phyloP scores from a whole-genome alignment of 2,113 vertebrate species.

The Corythornis cristatus region DNA sequence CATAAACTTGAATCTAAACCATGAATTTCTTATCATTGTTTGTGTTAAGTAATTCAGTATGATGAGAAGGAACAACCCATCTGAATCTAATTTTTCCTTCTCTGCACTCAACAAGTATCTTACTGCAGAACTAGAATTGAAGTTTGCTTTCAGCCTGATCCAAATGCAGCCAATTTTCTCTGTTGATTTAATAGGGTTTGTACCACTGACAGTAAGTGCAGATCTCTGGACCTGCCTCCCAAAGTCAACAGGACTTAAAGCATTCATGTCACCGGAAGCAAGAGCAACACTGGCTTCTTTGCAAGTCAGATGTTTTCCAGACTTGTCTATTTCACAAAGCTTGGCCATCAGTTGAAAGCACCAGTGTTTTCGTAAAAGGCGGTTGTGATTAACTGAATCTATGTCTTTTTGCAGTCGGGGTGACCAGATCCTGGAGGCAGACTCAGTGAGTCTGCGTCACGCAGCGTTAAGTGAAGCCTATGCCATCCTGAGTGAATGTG shows the following conservation, averaged over 20 bases:
- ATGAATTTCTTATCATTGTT: slow-evolving; percentile 52
- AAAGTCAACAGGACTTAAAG: neutral
- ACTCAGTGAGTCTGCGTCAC: slow-evolving; percentile 89
- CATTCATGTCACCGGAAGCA: neutral
- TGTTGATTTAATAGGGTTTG: neutral
- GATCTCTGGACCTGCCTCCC: neutral
- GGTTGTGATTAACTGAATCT: neutral
- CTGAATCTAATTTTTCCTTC: slow-evolving; percentile 10
- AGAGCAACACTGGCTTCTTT: neutral
- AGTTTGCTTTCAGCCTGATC: neutral
- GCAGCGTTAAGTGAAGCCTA: slow-evolving; percentile 92
- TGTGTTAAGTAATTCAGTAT: slow-evolving; percentile 60
- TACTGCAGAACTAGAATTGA: neutral
- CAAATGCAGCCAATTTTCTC: neutral
- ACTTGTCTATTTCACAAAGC: neutral
- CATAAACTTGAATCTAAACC: slow-evolving; percentile 44
- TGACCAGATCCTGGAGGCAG: slow-evolving; percentile 94
- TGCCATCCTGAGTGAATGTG: slow-evolving; percentile 92
- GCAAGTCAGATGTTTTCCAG: neutral
- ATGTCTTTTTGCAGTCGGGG: slow-evolving; percentile 81
- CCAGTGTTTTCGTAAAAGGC: neutral
- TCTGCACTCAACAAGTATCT: neutral
- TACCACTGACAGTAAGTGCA: neutral
- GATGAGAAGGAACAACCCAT: slow-evolving; percentile 18
- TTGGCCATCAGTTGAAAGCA: neutral